phyloP scores from a whole-genome alignment of 35 echinoderm and acorn worm genomes.

The Ophioderma brevispina region DNA sequence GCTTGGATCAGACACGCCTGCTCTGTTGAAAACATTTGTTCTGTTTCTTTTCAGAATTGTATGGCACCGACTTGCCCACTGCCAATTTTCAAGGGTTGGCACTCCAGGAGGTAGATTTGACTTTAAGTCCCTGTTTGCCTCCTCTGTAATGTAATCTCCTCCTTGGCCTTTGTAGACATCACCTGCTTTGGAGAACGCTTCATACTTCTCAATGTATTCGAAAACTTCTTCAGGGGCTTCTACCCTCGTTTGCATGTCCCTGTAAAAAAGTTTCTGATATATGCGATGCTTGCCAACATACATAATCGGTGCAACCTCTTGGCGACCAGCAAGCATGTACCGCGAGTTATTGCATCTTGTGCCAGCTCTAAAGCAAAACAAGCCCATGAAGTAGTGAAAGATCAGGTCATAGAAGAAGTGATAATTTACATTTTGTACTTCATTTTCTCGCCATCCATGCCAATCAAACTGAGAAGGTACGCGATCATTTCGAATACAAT shows the following conservation, averaged over 20 bases:
- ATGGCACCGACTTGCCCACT: slow-evolving; percentile 7
- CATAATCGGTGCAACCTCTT: background rate
- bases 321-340: background rate
- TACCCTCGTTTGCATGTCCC: background rate
- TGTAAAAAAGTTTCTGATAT: background rate
- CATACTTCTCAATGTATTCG: background rate
- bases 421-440: background rate
- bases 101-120: slow-evolving; percentile 8
- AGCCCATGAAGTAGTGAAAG: background rate
- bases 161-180: background rate
- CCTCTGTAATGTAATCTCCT: slow-evolving; percentile 35
- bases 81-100: slow-evolving; percentile 5
- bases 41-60: slow-evolving; percentile 7
- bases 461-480: background rate
- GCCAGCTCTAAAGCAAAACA: background rate
- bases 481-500: background rate
- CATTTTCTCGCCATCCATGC: background rate
- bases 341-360: background rate
- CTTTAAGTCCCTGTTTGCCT: slow-evolving; percentile 28
- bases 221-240: background rate
- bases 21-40: background rate
- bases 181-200: background rate
- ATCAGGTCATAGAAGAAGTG: background rate
- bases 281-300: background rate
- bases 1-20: background rate